Base-by-base conservation (phyloP, 2,888 invertebrate species). In the Orthosia gothica region DNA sequence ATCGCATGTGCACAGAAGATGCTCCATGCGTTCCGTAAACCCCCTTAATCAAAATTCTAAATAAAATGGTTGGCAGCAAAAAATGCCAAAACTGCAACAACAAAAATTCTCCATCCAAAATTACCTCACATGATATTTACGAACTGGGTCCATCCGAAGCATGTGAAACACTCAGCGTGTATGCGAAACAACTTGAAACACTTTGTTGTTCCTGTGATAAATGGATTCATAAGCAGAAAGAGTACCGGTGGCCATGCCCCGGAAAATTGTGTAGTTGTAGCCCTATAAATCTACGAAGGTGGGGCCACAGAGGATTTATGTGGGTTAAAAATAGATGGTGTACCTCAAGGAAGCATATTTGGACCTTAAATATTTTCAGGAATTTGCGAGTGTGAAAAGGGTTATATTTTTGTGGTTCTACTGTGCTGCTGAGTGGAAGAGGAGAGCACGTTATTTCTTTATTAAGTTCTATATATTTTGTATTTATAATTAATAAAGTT, bases 161-260 rank as follows among this genome's bases (percentile, higher is more conserved):
- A 84, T 82, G 73, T 74, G 84, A 83, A 76, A 72, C 75, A 77
- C 71, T 80, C 74, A 50, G 49, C 64, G 58, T 73, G 74, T 79
- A 86, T 78, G 84, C 63, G 74, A 87, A 87, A 85, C 76, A 84
- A 79, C 80, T 85, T 70, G 78, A 76, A 84, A 78, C 81, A 87
- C 83, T 87, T 79, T 81, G 76, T 78, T 58, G 72, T 80, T 82
- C 83, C 87, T 80, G 86, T 89, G 90, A 89, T 87, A 89, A 89
- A 89, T 89, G 87, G 83, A 86, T 86, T 84, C 87, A 89, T 87
- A 86, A 89, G 72, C 67, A 82, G 82, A 86, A 84, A 86, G 79
- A 84, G 85, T 84, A 63, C 70, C 74, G 83, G 75, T 74, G 65
- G 73, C 74, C 74, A 55, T 84, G 74, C 62, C 67, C 74, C 88